Percentiles rank a stretch among this genome's conserved stretches.
phyloP scores from a whole-genome alignment of 2,888 invertebrate species.

The Leucophenga montana region DNA sequence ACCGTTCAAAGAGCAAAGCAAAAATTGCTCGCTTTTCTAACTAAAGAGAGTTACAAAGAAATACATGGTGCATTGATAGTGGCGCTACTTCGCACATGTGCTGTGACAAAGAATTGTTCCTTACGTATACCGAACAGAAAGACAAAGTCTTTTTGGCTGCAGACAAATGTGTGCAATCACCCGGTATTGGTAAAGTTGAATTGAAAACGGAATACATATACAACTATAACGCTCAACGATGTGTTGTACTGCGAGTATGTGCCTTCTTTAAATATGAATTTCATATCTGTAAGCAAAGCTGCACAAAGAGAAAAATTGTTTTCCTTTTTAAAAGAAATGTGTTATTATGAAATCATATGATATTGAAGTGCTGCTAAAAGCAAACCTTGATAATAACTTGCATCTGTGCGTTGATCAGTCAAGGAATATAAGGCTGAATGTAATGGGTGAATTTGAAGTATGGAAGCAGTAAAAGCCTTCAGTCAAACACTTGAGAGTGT shows the following conservation, averaged over 20 bases:
- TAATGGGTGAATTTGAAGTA: not conserved
- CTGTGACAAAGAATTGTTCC: not conserved
- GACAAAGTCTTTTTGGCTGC: not conserved
- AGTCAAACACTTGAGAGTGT: too few species aligned
- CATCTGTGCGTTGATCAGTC: not conserved
- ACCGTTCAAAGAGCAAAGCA: not conserved
- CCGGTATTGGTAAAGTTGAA: not conserved
- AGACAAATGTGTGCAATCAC: not conserved
- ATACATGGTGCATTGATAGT: not conserved
- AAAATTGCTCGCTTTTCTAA: not conserved
- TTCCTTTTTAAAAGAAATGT: not conserved
- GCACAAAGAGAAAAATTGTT: not conserved
- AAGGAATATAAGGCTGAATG: not conserved
- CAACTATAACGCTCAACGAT: not conserved
- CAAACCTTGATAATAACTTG: not conserved
- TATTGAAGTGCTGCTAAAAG: not conserved
- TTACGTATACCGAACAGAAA: not conserved
- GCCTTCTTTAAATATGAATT: not conserved
- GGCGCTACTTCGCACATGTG: not conserved
- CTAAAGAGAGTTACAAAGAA: too few species aligned
- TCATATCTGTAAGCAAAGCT: not conserved
- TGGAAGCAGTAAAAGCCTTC: too few species aligned
- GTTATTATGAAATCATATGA: not conserved
- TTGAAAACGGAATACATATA: not conserved
- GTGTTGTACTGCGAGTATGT: slow-evolving; percentile 2